These are phyloP conservation scores for Agrotis puta DNA, from an alignment of 2,888 invertebrate genomes.

Conservation along the genomic window DNA sequence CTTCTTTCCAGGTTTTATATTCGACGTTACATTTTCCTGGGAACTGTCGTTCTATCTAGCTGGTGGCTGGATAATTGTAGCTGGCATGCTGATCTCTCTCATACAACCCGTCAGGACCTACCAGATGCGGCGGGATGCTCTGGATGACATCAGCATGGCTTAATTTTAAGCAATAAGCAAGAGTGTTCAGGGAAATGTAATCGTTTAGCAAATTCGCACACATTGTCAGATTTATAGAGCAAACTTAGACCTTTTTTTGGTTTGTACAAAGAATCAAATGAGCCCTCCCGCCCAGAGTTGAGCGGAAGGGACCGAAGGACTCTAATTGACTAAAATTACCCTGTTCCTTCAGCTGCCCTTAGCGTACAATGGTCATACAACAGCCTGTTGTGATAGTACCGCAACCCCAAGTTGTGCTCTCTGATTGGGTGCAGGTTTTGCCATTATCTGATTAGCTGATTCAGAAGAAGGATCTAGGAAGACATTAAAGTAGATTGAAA, in stretches of 20 bases:
- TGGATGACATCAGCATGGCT: slow-evolving; percentile 70
- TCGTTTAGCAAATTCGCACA: neutral
- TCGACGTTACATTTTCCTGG: slow-evolving; percentile 94
- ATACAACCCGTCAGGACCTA: slow-evolving; percentile 92
- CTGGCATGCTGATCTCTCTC: slow-evolving; percentile 93
- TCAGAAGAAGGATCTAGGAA: neutral
- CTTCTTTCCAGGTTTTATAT: slow-evolving; percentile 91
- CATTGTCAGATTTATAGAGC: no score
- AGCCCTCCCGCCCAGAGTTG: no score
- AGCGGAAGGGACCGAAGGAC: no score
- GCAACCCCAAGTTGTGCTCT: neutral
- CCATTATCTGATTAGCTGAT: neutral
- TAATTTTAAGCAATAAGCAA: slow-evolving; percentile 60
- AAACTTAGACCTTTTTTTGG: no score
- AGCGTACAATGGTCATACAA: no score
- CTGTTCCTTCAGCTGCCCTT: no score
- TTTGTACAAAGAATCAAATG: no score
- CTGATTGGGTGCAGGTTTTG: slow-evolving; percentile 8
- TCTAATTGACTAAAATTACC: no score
- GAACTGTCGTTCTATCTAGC: slow-evolving; percentile 95
- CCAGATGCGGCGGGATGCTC: slow-evolving; percentile 69
- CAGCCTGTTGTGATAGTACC: no score
- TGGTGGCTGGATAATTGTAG: slow-evolving; percentile 95
- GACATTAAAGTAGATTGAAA: neutral
- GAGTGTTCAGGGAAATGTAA: neutral